A percentile compares a stretch with the other conserved stretches of the same genome.
phyloP scores from a whole-genome alignment of 2,888 invertebrate genomes.

The Pomacea canaliculata region DNA sequence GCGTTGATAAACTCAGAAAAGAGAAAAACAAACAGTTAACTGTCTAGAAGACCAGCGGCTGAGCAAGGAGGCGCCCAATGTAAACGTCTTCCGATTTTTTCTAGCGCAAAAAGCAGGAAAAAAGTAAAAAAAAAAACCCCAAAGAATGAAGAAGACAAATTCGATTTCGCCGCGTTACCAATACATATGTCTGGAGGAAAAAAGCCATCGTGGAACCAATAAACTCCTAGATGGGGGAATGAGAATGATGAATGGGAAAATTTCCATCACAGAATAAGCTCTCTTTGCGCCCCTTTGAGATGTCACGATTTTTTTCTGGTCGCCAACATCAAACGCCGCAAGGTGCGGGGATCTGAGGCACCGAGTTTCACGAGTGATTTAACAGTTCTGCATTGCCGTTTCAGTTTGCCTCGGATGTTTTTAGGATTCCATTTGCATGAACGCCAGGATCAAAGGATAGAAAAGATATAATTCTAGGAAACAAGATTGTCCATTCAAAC shows the following conservation, averaged over 20 bases:
- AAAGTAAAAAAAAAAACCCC: too few species aligned
- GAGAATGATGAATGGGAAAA: not conserved
- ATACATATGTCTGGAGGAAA: not conserved
- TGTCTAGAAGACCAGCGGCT: too few species aligned
- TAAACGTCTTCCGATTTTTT: too few species aligned
- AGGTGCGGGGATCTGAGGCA: not conserved
- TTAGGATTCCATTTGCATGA: conserved; percentile 6
- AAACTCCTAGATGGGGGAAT: not conserved
- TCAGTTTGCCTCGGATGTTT: conserved; percentile 11
- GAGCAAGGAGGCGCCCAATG: too few species aligned
- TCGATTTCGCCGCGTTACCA: not conserved
- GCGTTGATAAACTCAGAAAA: too few species aligned
- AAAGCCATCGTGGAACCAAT: not conserved
- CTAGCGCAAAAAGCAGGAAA: too few species aligned
- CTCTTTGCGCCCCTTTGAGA: not conserved
- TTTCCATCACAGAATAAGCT: not conserved
- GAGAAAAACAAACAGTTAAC: too few species aligned
- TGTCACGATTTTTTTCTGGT: not conserved
- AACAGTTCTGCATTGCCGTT: not conserved
- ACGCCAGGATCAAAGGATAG: conserved; percentile 7
- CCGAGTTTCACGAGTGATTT: not conserved
- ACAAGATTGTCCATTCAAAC: conserved; percentile 7
- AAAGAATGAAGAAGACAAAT: too few species aligned
- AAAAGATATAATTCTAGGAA: conserved; percentile 13
- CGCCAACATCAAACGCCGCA: not conserved